Evolutionary conservation across 1,140 invertebrate genomes (phyloP).

Genomic region (Monochamus saltuarius): DNA sequence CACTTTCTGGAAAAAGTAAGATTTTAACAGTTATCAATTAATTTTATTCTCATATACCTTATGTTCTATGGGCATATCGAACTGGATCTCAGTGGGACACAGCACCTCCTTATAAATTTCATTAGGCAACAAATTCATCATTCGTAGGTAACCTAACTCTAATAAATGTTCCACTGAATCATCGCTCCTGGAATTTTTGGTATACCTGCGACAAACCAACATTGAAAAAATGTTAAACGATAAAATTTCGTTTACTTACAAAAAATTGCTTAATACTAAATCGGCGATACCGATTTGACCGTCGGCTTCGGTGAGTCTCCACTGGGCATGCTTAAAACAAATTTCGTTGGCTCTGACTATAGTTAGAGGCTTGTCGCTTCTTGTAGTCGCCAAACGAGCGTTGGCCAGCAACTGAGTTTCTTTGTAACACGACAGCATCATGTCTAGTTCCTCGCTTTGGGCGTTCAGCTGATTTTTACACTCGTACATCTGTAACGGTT

Average conservation of each 20-base stretch:
- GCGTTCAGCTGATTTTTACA: slow-evolving; percentile 86
- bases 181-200: slow-evolving; percentile 94
- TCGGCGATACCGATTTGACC: slow-evolving; percentile 97
- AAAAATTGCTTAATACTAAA: slow-evolving; percentile 91
- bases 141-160: slow-evolving; percentile 94
- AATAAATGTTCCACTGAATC: slow-evolving; percentile 96
- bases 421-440: slow-evolving; percentile 86
- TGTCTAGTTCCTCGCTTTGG: slow-evolving; percentile 89
- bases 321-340: slow-evolving; percentile 98
- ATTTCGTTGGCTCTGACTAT: slow-evolving; percentile 93
- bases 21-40: neutral
- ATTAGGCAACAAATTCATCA: slow-evolving; percentile 93
- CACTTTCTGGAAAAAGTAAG: slow-evolving; percentile 61
- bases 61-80: slow-evolving; percentile 85
- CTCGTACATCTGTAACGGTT: slow-evolving; percentile 70
- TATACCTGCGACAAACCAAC: slow-evolving; percentile 65
- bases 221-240: neutral
- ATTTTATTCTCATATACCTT: slow-evolving; percentile 53
- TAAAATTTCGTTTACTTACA: slow-evolving; percentile 60
- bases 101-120: slow-evolving; percentile 93
- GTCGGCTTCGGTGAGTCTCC: slow-evolving; percentile 95
- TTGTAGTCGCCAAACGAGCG: slow-evolving; percentile 57
- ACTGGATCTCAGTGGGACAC: slow-evolving; percentile 81
- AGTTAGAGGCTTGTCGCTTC: slow-evolving; percentile 66
- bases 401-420: slow-evolving; percentile 74